A percentile compares a stretch with the other conserved stretches of the same genome.
Evolutionary conservation across 2,113 vertebrate genomes (phyloP).

Genomic region (Puffinus mauretanicus): DNA sequence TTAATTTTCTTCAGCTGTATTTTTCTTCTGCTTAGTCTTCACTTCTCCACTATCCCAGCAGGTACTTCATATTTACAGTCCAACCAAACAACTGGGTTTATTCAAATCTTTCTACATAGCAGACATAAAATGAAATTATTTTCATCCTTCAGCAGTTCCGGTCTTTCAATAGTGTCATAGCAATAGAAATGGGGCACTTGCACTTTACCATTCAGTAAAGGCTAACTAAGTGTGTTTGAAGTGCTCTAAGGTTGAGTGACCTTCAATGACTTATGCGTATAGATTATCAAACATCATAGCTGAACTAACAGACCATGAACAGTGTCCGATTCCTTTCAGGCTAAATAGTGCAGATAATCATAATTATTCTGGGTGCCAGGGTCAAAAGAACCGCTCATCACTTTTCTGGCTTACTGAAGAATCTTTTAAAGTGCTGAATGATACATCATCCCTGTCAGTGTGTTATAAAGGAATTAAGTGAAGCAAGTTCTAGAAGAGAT

Average conservation of each 20-base stretch:
- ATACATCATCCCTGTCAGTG: slow-evolving; percentile 72
- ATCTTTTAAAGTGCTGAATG: slow-evolving; percentile 72
- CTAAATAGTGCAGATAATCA: slow-evolving; percentile 76
- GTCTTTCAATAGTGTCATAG: background rate
- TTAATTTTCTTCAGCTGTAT: background rate
- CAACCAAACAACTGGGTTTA: slow-evolving; percentile 25
- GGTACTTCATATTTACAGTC: slow-evolving; percentile 11
- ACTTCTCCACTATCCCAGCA: background rate
- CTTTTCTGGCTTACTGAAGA: slow-evolving; percentile 68
- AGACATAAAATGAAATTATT: slow-evolving; percentile 52
- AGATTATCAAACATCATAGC: slow-evolving; percentile 73
- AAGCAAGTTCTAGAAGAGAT: slow-evolving; percentile 66
- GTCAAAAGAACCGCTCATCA: slow-evolving; percentile 71
- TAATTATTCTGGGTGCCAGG: slow-evolving; percentile 70
- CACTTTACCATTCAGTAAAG: slow-evolving; percentile 53
- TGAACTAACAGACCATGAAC: slow-evolving; percentile 72
- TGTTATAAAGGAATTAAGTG: slow-evolving; percentile 73
- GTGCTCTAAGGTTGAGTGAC: slow-evolving; percentile 63
- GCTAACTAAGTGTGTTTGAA: slow-evolving; percentile 64
- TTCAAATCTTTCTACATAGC: slow-evolving; percentile 36
- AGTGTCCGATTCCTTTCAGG: slow-evolving; percentile 66
- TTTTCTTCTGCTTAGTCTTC: slow-evolving; percentile 11
- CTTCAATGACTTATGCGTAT: slow-evolving; percentile 66
- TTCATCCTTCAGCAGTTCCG: slow-evolving; percentile 48
- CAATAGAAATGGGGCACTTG: slow-evolving; percentile 35